Percentiles rank a stretch among this genome's conserved stretches.
Evolutionary conservation across 2,113 vertebrate species (phyloP).

Genomic region (Dasypus novemcinctus): DNA sequence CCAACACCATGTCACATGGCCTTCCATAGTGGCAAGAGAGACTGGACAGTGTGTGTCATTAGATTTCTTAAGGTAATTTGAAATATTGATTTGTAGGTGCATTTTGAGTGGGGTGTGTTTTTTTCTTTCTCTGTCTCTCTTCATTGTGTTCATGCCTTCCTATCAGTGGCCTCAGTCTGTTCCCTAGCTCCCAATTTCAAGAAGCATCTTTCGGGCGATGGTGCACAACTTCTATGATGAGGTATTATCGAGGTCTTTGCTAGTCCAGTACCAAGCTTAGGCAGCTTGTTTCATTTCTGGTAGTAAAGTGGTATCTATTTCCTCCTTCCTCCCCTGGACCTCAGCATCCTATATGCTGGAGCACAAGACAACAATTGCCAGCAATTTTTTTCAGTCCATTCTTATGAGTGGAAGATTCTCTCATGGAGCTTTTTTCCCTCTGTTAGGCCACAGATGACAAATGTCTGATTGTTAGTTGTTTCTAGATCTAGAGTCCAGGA

Average conservation of each 20-base stretch:
- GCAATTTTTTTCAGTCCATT: background rate
- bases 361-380: background rate
- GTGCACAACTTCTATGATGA: background rate
- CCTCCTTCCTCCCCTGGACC: background rate
- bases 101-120: background rate
- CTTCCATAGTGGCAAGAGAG: background rate
- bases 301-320: background rate
- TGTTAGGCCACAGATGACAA: background rate
- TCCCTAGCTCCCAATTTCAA: background rate
- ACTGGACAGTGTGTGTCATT: background rate
- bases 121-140: background rate
- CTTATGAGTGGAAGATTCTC: background rate
- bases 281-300: background rate
- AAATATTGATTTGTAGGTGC: background rate
- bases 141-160: background rate
- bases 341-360: background rate
- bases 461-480: background rate
- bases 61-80: background rate
- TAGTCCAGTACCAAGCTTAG: background rate
- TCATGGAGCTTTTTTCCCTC: background rate
- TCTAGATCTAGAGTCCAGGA: background rate
- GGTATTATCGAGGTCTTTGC: background rate
- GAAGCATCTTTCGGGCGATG: background rate
- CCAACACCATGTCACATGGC: background rate
- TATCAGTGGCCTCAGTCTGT: background rate